Evolutionary conservation across 1,140 invertebrate species (phyloP).

Genomic region (Bactericera cockerelli): DNA sequence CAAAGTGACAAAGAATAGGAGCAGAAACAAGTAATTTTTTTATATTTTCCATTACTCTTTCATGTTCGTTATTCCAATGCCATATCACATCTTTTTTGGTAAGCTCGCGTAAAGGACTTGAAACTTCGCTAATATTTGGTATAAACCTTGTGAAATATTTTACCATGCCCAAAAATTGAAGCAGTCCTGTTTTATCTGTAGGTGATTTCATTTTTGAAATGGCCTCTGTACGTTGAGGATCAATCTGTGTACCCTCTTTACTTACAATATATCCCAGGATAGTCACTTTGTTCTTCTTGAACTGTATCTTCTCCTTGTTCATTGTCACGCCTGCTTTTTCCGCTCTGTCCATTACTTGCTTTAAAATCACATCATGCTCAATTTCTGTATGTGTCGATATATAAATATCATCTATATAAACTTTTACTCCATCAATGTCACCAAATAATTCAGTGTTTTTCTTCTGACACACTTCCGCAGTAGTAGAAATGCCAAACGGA

Average conservation of each 20-base stretch:
- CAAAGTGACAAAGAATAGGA: constrained; percentile 24
- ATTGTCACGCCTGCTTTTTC: constrained; percentile 16
- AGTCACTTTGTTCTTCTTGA: background rate
- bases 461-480: constrained; percentile 27
- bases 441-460: constrained; percentile 21
- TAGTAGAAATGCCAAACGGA: constrained; percentile 25
- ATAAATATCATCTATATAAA: constrained; percentile 19
- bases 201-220: constrained; percentile 23
- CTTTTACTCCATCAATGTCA: constrained; percentile 24
- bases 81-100: constrained; percentile 19
- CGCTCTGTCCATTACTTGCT: constrained; percentile 12
- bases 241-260: background rate
- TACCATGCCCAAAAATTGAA: constrained; percentile 29
- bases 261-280: background rate
- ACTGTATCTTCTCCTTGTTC: constrained; percentile 11
- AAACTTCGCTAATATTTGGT: constrained; percentile 21
- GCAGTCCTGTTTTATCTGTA: constrained; percentile 26
- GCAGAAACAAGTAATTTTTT: constrained; percentile 21
- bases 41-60: constrained; percentile 22
- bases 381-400: constrained; percentile 4
- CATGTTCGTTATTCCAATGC: constrained; percentile 14
- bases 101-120: constrained; percentile 22
- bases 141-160: constrained; percentile 28
- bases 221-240: background rate
- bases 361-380: constrained; percentile 13